phyloP scores from a whole-genome alignment of 2,797 vertebrate species.

The Cottoperca gobio region DNA sequence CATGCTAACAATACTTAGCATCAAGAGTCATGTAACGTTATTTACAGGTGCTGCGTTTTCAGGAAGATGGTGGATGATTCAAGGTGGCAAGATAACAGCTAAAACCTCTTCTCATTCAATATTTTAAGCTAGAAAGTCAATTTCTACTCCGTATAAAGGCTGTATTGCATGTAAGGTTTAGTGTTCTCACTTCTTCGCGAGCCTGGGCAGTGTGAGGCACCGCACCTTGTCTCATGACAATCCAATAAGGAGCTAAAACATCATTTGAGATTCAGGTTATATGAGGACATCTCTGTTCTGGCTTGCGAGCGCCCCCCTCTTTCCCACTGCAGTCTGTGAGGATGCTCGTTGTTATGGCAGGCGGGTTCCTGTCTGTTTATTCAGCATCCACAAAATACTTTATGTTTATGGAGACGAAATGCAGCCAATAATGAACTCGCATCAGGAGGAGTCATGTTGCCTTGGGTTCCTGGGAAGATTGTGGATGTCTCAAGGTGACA shows the following conservation, averaged over 20 bases:
- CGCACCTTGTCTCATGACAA: neutral
- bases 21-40: neutral
- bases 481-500: conserved; percentile 31
- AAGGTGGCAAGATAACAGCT: conserved; percentile 17
- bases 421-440: conserved; percentile 33
- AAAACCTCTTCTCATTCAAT: neutral
- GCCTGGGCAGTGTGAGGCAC: neutral
- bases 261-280: conserved; percentile 49
- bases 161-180: neutral
- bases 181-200: neutral
- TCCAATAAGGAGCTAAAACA: neutral
- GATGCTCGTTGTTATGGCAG: conserved; percentile 48
- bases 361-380: neutral
- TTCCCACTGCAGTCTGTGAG: conserved; percentile 29
- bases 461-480: conserved; percentile 3
- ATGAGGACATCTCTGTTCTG: conserved; percentile 54
- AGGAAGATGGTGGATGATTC: conserved; percentile 12
- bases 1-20: conserved; percentile 32
- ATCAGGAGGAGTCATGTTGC: conserved; percentile 2
- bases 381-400: neutral
- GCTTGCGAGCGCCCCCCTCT: neutral
- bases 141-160: rapidly evolving
- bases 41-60: neutral
- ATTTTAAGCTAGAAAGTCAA: neutral
- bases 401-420: neutral